Evolutionary conservation across 2,888 invertebrate species (phyloP).

Genomic region (Thalpophila matura): DNA sequence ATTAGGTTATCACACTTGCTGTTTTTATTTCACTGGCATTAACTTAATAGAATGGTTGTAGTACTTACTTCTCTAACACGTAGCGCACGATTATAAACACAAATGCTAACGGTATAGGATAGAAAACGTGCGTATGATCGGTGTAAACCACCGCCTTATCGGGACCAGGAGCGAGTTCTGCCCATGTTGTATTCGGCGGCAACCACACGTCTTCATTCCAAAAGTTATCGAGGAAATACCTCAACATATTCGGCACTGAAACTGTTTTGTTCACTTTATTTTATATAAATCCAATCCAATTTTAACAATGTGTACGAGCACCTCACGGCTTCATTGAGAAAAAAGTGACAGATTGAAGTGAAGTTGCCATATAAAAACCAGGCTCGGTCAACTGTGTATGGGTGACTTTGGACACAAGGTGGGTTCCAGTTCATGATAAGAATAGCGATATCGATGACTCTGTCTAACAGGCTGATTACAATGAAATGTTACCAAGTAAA

Average conservation of each 20-base stretch:
- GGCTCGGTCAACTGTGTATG: too few relatives aligned
- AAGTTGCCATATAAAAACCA: conserved; percentile 44
- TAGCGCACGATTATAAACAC: conserved; percentile 94
- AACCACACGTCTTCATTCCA: conserved; percentile 98
- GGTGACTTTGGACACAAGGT: too few relatives aligned
- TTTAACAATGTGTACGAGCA: conserved; percentile 51
- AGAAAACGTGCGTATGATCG: conserved; percentile 95
- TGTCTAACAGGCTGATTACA: too few relatives aligned
- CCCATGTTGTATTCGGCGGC: conserved; percentile 97
- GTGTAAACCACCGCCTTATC: conserved; percentile 94
- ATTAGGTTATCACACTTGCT: conserved; percentile 60
- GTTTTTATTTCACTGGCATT: conserved; percentile 58
- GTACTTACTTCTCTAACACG: conserved; percentile 96
- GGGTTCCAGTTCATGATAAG: too few relatives aligned
- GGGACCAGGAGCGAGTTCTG: conserved; percentile 94
- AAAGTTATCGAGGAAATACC: conserved; percentile 89
- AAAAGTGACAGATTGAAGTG: conserved; percentile 55
- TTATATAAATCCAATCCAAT: conserved; percentile 52
- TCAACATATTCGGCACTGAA: conserved; percentile 79
- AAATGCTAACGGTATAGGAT: conserved; percentile 96
- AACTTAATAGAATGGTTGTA: conserved; percentile 31
- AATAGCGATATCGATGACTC: too few relatives aligned
- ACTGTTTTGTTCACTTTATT: conserved; percentile 42
- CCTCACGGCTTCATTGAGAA: conserved; percentile 64
- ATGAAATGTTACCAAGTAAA: too few relatives aligned